Conservation (phyloP, 2,888 invertebrate genomes). For the Drosophila crucigera region DNA sequence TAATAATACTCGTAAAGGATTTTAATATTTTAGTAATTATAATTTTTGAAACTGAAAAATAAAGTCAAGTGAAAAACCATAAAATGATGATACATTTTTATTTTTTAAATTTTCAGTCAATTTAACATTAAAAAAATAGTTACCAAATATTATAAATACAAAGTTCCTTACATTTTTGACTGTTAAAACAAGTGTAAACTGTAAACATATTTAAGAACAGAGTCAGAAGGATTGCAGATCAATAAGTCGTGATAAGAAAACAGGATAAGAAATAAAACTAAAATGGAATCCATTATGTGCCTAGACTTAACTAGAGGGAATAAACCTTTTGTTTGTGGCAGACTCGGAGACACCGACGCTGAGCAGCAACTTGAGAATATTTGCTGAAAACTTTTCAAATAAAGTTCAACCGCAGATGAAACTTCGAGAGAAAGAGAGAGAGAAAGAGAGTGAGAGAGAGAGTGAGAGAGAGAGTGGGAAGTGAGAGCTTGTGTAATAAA, state of each 20-base stretch:
- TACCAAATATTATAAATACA: not conserved
- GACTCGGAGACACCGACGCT: conserved; percentile 2
- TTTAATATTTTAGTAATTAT: too few species aligned
- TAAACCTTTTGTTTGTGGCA: conserved; percentile 31
- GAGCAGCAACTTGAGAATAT: conserved; percentile 34
- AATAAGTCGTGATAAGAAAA: not conserved
- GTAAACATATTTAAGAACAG: not conserved
- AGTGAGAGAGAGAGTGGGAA: conserved; percentile 3
- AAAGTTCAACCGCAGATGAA: conserved; percentile 60
- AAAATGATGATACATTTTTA: fast-evolving
- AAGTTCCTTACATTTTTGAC: not conserved
- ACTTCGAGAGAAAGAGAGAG: not conserved
- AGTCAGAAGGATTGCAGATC: not conserved
- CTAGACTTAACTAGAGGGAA: conserved; percentile 11
- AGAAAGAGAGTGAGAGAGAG: not conserved
- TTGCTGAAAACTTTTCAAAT: conserved; percentile 72
- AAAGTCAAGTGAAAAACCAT: not conserved
- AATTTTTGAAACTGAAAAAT: not conserved
- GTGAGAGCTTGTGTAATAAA: conserved; percentile 63
- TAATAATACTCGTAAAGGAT: not conserved
- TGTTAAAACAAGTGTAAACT: not conserved
- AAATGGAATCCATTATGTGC: conserved; percentile 19
- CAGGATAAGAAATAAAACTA: conserved; percentile 7
- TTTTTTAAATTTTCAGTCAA: not conserved
- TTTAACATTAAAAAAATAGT: not conserved